phyloP scores from a whole-genome alignment of 2,888 invertebrate species.

The Aquatica leii region DNA sequence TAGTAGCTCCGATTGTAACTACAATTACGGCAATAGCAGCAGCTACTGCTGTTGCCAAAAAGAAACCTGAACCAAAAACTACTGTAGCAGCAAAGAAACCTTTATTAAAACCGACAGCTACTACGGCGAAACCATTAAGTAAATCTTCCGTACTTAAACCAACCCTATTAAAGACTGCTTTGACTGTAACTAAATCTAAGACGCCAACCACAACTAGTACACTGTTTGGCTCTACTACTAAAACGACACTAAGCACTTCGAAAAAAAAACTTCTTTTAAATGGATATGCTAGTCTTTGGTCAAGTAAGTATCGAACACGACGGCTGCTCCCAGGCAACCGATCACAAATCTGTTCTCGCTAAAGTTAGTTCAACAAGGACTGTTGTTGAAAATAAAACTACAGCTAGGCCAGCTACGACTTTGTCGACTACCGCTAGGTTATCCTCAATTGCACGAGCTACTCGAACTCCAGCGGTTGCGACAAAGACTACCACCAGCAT shows the following conservation, averaged over 20 bases:
- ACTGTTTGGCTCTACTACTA: too few species aligned
- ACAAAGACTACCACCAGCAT: constrained; percentile 8
- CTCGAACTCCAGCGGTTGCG: constrained; percentile 29
- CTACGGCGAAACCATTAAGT: constrained; percentile 28
- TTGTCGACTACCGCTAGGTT: constrained; percentile 29
- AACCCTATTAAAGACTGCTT: constrained; percentile 2
- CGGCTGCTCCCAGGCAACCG: constrained; percentile 41
- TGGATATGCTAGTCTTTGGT: constrained; percentile 60
- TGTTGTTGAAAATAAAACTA: constrained; percentile 10
- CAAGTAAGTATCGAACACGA: constrained; percentile 22
- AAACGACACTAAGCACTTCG: constrained; percentile 44
- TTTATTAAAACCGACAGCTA: constrained; percentile 30
- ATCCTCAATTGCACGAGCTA: constrained; percentile 25
- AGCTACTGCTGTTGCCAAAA: constrained; percentile 22
- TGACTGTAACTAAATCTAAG: not conserved
- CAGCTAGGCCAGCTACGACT: too few species aligned
- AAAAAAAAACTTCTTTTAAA: constrained; percentile 67
- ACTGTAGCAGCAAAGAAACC: not conserved
- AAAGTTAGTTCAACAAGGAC: constrained; percentile 36
- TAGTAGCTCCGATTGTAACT: constrained; percentile 53
- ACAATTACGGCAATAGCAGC: constrained; percentile 43
- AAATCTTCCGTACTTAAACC: constrained; percentile 30
- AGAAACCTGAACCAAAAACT: not conserved
- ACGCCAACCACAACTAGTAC: not conserved
- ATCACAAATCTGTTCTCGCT: constrained; percentile 43